Conservation (phyloP, 2,797 vertebrate genomes). For the Myioborus melanocephalus region DNA sequence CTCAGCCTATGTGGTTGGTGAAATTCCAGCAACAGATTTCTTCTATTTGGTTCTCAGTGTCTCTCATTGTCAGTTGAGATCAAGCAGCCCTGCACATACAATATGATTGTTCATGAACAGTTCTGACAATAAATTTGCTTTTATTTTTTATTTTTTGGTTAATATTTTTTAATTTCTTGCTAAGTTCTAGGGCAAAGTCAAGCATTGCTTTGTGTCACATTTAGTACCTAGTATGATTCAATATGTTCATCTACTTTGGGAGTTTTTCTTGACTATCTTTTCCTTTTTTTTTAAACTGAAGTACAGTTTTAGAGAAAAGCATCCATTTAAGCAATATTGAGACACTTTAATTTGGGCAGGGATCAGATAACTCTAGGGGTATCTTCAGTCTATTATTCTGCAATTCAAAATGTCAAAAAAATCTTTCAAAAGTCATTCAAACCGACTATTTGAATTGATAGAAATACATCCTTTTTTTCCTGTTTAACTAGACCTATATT, state of each 20-base stretch:
- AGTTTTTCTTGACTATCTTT: neutral
- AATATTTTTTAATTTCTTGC: neutral
- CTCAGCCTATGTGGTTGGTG: neutral
- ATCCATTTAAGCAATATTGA: constrained; percentile 46
- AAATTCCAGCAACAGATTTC: neutral
- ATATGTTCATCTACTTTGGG: neutral
- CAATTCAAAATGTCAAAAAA: constrained; percentile 58
- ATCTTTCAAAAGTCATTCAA: constrained; percentile 41
- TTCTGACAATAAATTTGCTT: neutral
- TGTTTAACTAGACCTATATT: constrained; percentile 17
- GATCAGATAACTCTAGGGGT: constrained; percentile 23
- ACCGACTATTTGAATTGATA: neutral
- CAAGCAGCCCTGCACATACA: neutral
- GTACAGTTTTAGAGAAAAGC: constrained; percentile 11
- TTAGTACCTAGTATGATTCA: neutral
- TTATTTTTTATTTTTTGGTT: neutral
- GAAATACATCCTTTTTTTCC: neutral
- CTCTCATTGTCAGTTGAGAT: neutral
- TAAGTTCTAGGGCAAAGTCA: neutral
- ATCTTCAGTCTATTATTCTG: constrained; percentile 43
- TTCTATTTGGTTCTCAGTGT: neutral
- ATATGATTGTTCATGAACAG: neutral
- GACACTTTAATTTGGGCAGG: constrained; percentile 48
- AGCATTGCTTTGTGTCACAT: neutral
- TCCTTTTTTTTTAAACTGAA: neutral